These are phyloP conservation scores for Chaetorhynchus papuensis DNA, from an alignment of 2,113 vertebrate genomes.

Conservation along the genomic window DNA sequence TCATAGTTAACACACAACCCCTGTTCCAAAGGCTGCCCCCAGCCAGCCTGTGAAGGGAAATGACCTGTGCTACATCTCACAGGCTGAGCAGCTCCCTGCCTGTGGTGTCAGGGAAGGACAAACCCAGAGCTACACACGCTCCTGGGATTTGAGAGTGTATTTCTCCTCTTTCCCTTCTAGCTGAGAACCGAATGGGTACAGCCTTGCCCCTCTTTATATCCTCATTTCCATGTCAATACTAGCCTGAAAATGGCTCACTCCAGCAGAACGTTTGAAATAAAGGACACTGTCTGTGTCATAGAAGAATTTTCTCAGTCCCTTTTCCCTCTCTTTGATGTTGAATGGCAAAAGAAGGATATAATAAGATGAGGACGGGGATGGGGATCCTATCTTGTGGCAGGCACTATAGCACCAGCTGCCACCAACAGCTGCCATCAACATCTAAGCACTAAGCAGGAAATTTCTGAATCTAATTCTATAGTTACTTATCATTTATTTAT, in stretches of 20 bases:
- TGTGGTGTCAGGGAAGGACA: background rate
- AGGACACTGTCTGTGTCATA: background rate
- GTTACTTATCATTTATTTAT: background rate
- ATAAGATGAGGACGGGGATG: background rate
- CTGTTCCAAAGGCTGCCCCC: background rate
- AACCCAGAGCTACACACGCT: fast-evolving
- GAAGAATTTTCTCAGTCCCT: background rate
- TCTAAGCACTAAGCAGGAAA: background rate
- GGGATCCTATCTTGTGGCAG: background rate
- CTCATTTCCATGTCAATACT: background rate
- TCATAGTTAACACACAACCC: slow-evolving; percentile 6
- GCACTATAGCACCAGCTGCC: background rate
- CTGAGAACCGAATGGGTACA: background rate
- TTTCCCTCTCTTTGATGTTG: background rate
- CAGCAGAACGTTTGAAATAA: background rate
- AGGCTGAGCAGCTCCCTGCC: background rate
- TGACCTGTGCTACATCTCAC: background rate
- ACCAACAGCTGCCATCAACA: background rate
- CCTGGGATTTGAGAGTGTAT: fast-evolving
- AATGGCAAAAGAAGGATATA: background rate
- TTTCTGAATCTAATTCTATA: background rate
- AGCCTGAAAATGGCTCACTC: background rate
- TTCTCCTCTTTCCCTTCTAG: background rate
- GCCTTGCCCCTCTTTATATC: background rate
- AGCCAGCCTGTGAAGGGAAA: background rate